These are phyloP conservation scores for Phocoena phocoena DNA, from an alignment of 2,113 vertebrate genomes.

Conservation along the genomic window DNA sequence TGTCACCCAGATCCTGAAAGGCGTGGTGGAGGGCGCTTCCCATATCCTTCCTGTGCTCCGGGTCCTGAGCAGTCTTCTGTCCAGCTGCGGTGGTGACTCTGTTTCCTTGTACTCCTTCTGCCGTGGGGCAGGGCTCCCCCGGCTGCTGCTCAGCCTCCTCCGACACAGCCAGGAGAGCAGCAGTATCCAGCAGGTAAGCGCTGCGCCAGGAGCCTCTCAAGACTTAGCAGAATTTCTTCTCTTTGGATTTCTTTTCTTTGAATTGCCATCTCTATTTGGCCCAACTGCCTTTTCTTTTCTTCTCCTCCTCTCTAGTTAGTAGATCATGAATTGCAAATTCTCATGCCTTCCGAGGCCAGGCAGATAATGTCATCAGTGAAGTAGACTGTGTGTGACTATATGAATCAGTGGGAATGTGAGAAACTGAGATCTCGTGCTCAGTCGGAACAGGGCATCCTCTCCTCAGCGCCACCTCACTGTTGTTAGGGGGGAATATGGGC, in stretches of 20 bases:
- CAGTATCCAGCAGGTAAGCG: slow-evolving; percentile 84
- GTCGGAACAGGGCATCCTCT: neutral
- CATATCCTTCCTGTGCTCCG: slow-evolving; percentile 84
- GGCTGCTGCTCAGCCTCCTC: slow-evolving; percentile 85
- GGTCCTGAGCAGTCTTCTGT: slow-evolving; percentile 87
- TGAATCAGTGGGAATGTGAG: neutral
- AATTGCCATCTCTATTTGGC: neutral
- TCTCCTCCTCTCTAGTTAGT: neutral
- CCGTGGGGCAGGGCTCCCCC: slow-evolving; percentile 85
- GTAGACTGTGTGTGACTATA: neutral
- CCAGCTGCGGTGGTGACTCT: slow-evolving; percentile 82
- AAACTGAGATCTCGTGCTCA: neutral
- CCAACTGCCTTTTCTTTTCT: slow-evolving; percentile 59
- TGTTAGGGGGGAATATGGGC: neutral
- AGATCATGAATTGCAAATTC: neutral
- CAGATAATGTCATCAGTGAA: neutral
- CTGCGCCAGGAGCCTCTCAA: neutral
- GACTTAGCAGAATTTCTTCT: neutral
- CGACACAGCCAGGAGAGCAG: slow-evolving; percentile 82
- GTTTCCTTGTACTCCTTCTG: slow-evolving; percentile 80
- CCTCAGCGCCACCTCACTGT: neutral
- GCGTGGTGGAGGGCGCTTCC: slow-evolving; percentile 82
- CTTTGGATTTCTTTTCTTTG: neutral
- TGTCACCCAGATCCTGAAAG: slow-evolving; percentile 86
- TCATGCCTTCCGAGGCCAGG: neutral